Base-by-base conservation (phyloP, 2,113 vertebrate genomes). In the Riparia riparia region DNA sequence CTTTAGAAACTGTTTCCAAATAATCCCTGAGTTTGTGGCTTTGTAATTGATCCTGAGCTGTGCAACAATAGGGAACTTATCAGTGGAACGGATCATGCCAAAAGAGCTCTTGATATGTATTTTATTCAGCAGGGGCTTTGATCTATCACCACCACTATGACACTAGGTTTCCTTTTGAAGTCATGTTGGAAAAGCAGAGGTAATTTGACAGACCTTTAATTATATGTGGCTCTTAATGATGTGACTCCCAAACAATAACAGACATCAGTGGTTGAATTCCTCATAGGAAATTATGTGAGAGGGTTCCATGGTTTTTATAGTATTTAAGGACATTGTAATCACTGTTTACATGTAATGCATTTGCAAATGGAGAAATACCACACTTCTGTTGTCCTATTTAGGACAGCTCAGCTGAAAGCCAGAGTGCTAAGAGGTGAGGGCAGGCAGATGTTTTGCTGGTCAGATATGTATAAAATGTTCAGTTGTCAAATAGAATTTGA, bases 151-250 rank as follows among this genome's bases (percentile, higher is more conserved):
- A 71, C 21, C 6, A 4, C 29, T 47, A 12, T 45, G 60, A 18
- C 29, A 15, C 26, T 39, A 57, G 39, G 49, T 78, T 79, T 85
- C 28, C 32, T 79, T 85, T 79, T 87, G 49, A 78, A 54, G 12
- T 86, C 58, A 13, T 18, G 16, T n/a, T 68, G 19, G 73, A 74
- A 89, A 87, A 93, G 39, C 12, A 56, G 10, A 34, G 32, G 24
- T 66, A 54, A 70, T 74, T 87, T 93, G 39, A n/a, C 51, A 77
- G 69, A 86, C 44, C 34, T 76, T 74, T 32, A 82, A 37, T 89
- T 76, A 44, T 20, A 51, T 0, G 0, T 44, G 21, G 7, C 31
- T 50, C 7, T 57, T 93, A 70, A 37, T 77, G 32, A 34, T 51
- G 21, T 3, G 6, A 41, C 47, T 60, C 28, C 12, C 68, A n/a